Conservation (phyloP, 2,888 invertebrate genomes). For the Leptinotarsa peninsularis region DNA sequence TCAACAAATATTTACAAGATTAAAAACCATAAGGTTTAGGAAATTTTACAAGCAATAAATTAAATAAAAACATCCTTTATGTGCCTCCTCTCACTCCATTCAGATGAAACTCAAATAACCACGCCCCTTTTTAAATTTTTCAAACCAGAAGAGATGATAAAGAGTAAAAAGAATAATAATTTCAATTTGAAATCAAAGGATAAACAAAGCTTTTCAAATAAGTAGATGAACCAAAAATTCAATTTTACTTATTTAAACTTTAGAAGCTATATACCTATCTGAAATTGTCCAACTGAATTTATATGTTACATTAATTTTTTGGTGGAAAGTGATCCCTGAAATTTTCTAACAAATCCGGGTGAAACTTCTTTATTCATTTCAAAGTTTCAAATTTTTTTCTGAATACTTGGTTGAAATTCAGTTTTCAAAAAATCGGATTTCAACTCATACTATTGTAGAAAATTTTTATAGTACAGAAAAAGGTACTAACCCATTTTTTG, state of each 20-base stretch:
- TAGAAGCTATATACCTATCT: background rate
- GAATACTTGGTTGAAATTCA: too few relatives aligned
- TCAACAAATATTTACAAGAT: slow-evolving; percentile 46
- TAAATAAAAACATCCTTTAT: slow-evolving; percentile 10
- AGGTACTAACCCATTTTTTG: too few relatives aligned
- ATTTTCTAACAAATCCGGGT: too few relatives aligned
- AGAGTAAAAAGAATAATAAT: background rate
- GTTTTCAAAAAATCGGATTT: too few relatives aligned
- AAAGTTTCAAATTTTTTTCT: too few relatives aligned
- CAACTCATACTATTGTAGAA: too few relatives aligned
- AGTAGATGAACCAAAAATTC: background rate
- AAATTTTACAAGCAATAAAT: slow-evolving; percentile 22
- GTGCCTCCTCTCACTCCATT: slow-evolving; percentile 12
- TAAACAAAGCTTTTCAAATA: background rate
- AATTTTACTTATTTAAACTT: too few relatives aligned
- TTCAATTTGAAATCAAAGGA: background rate
- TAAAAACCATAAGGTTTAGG: slow-evolving; percentile 46
- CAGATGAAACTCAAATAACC: background rate
- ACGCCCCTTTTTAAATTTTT: background rate
- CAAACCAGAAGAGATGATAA: background rate
- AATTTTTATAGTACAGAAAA: too few relatives aligned
- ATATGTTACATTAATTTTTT: background rate
- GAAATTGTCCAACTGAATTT: background rate
- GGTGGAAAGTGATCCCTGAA: too few relatives aligned
- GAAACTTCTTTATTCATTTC: too few relatives aligned